Evolutionary conservation across 2,113 vertebrate genomes (phyloP).

Genomic region (Prinia subflava): DNA sequence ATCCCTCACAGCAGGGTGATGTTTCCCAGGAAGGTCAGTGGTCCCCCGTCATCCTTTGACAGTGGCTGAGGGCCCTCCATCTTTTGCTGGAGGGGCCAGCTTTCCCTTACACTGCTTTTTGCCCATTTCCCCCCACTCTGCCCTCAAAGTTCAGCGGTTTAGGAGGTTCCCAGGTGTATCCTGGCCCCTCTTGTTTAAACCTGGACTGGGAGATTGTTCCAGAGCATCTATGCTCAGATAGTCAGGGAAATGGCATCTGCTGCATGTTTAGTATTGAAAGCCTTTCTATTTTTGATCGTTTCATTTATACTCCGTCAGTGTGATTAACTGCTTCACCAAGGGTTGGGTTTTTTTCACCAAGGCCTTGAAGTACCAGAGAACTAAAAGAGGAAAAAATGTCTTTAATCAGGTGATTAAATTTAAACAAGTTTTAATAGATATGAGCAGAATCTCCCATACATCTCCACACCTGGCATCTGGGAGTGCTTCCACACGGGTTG

Average conservation of each 20-base stretch:
- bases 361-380: not conserved
- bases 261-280: not conserved
- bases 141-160: not conserved
- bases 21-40: not conserved
- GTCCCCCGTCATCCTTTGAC: not conserved
- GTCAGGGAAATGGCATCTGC: not conserved
- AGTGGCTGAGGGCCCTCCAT: too few species aligned
- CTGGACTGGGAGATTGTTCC: not conserved
- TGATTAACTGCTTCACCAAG: slow-evolving; percentile 14
- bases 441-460: not conserved
- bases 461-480: not conserved
- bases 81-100: not conserved
- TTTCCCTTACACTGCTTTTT: not conserved
- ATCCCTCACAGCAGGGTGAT: fast-evolving
- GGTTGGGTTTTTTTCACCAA: not conserved
- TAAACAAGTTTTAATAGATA: not conserved
- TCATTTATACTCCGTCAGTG: not conserved
- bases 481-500: fast-evolving
- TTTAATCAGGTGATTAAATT: not conserved
- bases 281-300: slow-evolving; percentile 41
- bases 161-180: not conserved
- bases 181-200: not conserved
- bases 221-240: not conserved
- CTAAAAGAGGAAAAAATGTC: not conserved
- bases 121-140: not conserved